Evolutionary conservation across 2,888 invertebrate species (phyloP), one percentile per base, ranked within the genome.

Genomic region (Idaea dimidiata): DNA sequence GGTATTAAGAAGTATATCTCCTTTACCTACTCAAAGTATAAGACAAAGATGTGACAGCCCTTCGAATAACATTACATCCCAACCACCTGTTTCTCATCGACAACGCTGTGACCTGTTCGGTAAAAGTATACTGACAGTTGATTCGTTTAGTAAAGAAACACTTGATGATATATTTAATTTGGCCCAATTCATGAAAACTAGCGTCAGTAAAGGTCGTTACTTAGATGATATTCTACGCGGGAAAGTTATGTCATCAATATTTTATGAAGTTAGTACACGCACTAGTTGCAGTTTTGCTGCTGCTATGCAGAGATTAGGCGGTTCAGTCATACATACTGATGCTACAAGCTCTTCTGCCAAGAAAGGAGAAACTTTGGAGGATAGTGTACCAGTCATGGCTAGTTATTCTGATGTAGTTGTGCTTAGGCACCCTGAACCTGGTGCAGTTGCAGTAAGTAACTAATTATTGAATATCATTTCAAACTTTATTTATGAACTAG

Each of bases 191-290:
- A 96, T 97, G 85, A 95, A 97, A 73, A 94, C 94, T 17, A 96
- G 95, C 68, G 97, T 99, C 0, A 94, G 94, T 16, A 98, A 97
- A 83, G 97, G 98, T 66, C 93, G 97, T 54, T 94, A 95, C 0
- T 86, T 99, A 59, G 97, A 97, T 82, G 96, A 98, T 79, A 94
- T 99, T 68, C 89, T 99, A 54, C 95, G 95, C 84, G 99, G 99
- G 55, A 98, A 98, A 93, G 94, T 99, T 3, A 97, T 99, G 97
- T 97, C 98, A 3, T 97, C 97, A 0, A 95, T 99, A 81, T 99
- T 99, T 88, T 99, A 98, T 87, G 99, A 99, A 94, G 98, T 96
- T 0, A 99, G 99, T 82, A 99, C 99, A 0, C 94, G 99, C 66
- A 99, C 99, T 0, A 96, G 96, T 75, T 97, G 97, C 83, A 99